Evolutionary conservation across 2,797 vertebrate species (phyloP).

Genomic region (Enteromius unitaeniatus): DNA sequence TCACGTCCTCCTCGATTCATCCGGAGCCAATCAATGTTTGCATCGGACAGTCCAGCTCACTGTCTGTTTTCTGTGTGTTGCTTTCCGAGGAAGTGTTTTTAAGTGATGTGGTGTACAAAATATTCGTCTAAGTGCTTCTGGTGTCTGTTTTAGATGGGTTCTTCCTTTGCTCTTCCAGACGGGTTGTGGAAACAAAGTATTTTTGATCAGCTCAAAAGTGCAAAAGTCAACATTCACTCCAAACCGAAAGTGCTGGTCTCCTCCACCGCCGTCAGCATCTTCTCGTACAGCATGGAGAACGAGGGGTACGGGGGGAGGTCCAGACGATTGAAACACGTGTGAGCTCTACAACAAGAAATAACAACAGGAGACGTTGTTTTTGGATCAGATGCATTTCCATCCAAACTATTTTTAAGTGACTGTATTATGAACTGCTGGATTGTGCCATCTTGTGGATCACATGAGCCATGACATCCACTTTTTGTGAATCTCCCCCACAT

Average conservation of each 20-base stretch:
- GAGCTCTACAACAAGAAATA: slow-evolving; percentile 81
- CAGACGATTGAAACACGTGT: slow-evolving; percentile 97
- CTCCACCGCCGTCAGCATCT: slow-evolving; percentile 95
- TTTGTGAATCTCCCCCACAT: too few species aligned
- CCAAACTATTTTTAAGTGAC: not conserved
- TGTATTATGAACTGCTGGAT: not conserved
- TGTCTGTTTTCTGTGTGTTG: not conserved
- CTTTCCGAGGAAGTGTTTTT: not conserved
- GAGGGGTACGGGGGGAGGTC: slow-evolving; percentile 96
- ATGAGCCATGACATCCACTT: not conserved
- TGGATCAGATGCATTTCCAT: not conserved
- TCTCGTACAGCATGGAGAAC: slow-evolving; percentile 98
- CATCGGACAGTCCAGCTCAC: not conserved
- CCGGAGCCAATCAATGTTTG: not conserved
- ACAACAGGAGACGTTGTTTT: not conserved
- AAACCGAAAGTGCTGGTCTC: slow-evolving; percentile 98
- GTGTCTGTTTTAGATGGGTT: not conserved
- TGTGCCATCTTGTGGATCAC: slow-evolving; percentile 25
- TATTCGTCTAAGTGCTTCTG: slow-evolving; percentile 46
- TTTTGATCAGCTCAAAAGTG: slow-evolving; percentile 11
- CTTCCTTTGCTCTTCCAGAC: slow-evolving; percentile 4
- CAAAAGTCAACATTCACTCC: slow-evolving; percentile 77
- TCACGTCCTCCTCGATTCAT: not conserved
- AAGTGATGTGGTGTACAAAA: slow-evolving; percentile 38
- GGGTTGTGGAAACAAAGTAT: not conserved